Evolutionary conservation across 2,888 invertebrate species (phyloP).

Genomic region (Ischnus inquisitorius): DNA sequence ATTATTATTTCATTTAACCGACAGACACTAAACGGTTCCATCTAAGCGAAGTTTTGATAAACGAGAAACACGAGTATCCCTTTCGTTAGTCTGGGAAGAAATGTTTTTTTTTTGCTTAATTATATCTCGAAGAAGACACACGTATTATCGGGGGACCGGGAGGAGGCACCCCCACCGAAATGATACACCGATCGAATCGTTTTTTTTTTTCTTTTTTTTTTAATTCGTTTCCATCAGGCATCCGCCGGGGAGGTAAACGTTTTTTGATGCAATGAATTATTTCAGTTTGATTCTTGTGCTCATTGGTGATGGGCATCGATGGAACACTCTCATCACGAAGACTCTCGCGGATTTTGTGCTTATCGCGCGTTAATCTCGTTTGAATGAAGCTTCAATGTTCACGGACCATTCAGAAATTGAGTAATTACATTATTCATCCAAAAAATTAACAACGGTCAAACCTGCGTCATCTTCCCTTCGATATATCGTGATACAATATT

Average conservation of each 20-base stretch:
- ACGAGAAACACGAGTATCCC: constrained; percentile 28
- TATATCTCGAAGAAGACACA: constrained; percentile 54
- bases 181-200: constrained; percentile 61
- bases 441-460: constrained; percentile 60
- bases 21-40: constrained; percentile 32
- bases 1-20: constrained; percentile 35
- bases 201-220: constrained; percentile 75
- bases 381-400: constrained; percentile 67
- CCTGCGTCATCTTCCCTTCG: constrained; percentile 32
- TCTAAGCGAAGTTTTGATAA: constrained; percentile 31
- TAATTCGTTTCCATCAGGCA: constrained; percentile 76
- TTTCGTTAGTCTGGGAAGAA: constrained; percentile 28
- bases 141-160: constrained; percentile 57
- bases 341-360: constrained; percentile 20
- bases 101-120: constrained; percentile 52
- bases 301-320: constrained; percentile 76
- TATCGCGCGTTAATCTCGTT: constrained; percentile 35
- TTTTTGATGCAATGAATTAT: constrained; percentile 67
- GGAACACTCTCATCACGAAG: constrained; percentile 61
- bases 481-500: constrained; percentile 51
- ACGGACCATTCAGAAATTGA: constrained; percentile 66
- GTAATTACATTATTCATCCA: constrained; percentile 51
- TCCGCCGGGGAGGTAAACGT: constrained; percentile 54
- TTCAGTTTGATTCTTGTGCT: constrained; percentile 72
- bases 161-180: constrained; percentile 47